phyloP scores from a whole-genome alignment of 2,113 vertebrate species.

The Proterorhinus semilunaris region DNA sequence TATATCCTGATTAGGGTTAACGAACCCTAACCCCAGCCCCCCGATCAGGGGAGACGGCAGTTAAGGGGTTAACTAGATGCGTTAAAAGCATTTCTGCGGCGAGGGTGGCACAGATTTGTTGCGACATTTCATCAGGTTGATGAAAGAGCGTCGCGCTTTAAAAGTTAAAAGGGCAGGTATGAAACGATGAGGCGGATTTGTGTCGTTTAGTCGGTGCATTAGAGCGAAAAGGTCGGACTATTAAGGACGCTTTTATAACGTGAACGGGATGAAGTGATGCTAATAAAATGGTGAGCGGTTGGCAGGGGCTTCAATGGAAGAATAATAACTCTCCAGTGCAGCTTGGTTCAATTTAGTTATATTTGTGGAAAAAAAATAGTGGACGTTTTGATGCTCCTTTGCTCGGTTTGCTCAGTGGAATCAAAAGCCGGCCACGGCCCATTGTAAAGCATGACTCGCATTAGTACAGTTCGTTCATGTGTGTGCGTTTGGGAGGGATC shows the following conservation, averaged over 20 bases:
- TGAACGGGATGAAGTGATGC: not conserved
- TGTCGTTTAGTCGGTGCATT: not conserved
- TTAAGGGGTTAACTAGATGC: not conserved
- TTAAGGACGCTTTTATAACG: not conserved
- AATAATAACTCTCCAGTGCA: not conserved
- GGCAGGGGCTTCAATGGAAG: not conserved
- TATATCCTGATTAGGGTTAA: too few relatives aligned
- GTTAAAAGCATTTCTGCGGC: constrained; percentile 19
- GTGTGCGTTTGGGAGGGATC: not conserved
- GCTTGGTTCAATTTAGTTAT: not conserved
- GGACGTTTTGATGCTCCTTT: not conserved
- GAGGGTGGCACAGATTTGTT: not conserved
- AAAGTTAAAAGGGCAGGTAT: not conserved
- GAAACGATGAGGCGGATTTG: not conserved
- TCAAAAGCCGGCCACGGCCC: not conserved
- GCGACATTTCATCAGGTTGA: constrained; percentile 27
- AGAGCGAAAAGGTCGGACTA: not conserved
- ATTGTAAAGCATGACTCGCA: not conserved
- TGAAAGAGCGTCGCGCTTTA: not conserved
- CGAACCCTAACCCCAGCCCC: too few relatives aligned
- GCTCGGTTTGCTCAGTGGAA: not conserved
- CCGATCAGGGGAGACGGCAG: too few relatives aligned
- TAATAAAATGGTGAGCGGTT: not conserved
- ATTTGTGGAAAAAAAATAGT: not conserved
- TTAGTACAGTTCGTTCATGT: constrained; percentile 13